Evolutionary conservation across 2,888 invertebrate genomes (phyloP), one percentile per base, ranked within the genome.

Genomic region (Ophioninae sp.): DNA sequence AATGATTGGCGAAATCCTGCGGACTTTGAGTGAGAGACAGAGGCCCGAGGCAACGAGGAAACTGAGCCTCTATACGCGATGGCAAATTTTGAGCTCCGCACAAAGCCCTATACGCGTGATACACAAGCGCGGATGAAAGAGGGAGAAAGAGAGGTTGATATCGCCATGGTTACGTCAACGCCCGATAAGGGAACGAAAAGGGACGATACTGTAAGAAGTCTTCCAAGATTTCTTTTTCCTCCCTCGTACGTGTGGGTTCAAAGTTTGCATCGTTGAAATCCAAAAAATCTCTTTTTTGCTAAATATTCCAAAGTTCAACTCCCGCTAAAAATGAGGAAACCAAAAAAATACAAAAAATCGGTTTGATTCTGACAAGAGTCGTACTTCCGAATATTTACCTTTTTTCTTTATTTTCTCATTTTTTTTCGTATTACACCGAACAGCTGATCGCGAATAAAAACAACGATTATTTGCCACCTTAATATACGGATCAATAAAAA

Each of bases 161-260:
- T 84, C 70, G 37, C 78, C 81, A 81, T 84, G 84, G 84, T 81
- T 74, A 83, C 83, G 77, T 78, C 73, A 72, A 84, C 74, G 70
- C 72, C 59, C 62, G 69, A 64, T 74, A 78, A 75, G 41, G 30
- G 65, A 81, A 78, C 80, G 78, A 67, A 81, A 17, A 50, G 50
- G 50, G 50, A 50, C 50, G 17, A 17, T 17, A 13, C 50, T 17
- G 17, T 50, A 13, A 13, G 50, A 17, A 5, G 3, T 10, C 17
- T 10, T 50, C 17, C 17, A 17, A 50, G 50, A 50, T 50, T 50
- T 17, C 50, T 17, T 50, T 50, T 10, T 50, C 17, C 17, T 50
- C 50, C 6, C 50, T 17, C 17, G 17, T 50, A 13, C 50, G 6
- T 50, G 2, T 50, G 13, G 0, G 17, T 13, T 50, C 6, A 13